Conservation (phyloP, 2,888 invertebrate species). For the Sicus ferrugineus region DNA sequence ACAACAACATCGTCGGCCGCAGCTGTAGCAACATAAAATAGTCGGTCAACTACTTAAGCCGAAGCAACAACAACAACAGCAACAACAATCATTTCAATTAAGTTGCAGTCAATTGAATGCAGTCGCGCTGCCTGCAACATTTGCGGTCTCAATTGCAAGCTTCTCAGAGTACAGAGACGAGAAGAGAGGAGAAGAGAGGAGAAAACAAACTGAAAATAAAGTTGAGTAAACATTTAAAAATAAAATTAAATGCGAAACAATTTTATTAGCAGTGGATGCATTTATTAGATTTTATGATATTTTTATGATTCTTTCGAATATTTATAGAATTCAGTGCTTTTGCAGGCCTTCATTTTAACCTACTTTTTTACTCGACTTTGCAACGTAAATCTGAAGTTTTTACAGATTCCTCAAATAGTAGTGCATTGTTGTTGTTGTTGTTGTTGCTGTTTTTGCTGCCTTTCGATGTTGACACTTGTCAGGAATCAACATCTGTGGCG, state of each 20-base stretch:
- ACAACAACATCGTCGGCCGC: no score
- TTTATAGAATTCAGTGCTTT: no score
- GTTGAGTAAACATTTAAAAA: neutral
- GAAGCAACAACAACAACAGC: neutral
- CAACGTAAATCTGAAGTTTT: no score
- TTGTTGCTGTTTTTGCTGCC: neutral
- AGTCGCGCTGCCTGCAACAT: no score
- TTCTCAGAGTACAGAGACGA: no score
- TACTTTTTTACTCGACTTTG: neutral
- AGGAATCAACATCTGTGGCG: conserved; percentile 21
- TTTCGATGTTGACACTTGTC: neutral
- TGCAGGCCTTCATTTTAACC: neutral
- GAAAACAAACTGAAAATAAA: neutral
- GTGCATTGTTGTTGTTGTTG: neutral
- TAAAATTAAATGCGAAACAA: neutral
- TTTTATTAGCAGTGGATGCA: neutral
- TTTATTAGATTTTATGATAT: neutral
- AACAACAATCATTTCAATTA: neutral
- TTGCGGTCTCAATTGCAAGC: no score
- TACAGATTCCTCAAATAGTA: neutral
- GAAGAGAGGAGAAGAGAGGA: neutral
- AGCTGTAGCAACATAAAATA: no score
- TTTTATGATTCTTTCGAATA: neutral
- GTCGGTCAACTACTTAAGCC: no score
- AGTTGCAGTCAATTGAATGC: neutral